Evolutionary conservation across 2,113 vertebrate species (phyloP).

Genomic region (Synodontis membranacea): DNA sequence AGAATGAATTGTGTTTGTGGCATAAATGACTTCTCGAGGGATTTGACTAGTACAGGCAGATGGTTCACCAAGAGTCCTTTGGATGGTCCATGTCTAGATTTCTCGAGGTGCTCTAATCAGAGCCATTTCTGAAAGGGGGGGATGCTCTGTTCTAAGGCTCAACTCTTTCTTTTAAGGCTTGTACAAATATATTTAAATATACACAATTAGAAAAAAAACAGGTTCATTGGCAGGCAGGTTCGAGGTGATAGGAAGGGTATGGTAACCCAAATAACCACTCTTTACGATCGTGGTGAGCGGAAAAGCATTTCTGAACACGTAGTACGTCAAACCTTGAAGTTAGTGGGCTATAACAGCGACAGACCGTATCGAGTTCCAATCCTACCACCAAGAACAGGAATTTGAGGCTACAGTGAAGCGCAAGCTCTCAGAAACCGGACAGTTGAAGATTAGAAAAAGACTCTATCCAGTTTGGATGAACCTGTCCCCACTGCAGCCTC

Average conservation of each 20-base stretch:
- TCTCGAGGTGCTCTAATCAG: neutral
- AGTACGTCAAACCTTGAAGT: neutral
- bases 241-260: neutral
- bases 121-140: neutral
- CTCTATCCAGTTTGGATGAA: too few relatives aligned
- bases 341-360: neutral
- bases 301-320: neutral
- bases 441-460: neutral
- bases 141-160: neutral
- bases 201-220: neutral
- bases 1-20: neutral
- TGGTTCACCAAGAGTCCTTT: neutral
- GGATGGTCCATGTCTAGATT: neutral
- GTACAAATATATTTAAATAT: neutral
- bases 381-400: neutral
- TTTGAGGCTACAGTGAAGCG: neutral
- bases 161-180: neutral
- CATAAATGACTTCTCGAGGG: neutral
- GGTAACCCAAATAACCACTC: neutral
- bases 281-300: neutral
- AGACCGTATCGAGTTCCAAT: neutral
- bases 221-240: neutral
- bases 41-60: neutral
- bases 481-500: neutral
- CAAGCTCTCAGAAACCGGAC: neutral